Conservation (phyloP, 2,113 vertebrate genomes). For the Zapus hudsonius region DNA sequence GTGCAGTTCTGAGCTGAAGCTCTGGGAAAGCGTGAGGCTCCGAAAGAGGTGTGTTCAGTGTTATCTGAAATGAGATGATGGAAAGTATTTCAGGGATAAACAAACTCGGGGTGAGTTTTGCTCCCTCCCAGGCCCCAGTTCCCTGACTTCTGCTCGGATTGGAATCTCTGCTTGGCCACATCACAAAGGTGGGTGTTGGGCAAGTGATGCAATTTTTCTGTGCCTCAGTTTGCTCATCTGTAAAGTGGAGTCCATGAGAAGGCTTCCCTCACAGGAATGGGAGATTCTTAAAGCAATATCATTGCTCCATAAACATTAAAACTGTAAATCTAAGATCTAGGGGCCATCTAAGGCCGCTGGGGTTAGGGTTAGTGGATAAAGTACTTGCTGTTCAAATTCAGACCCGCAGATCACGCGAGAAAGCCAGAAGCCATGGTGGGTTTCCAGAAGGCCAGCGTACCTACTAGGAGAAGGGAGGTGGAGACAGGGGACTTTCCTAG, state of each 20-base stretch:
- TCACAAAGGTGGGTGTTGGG: background rate
- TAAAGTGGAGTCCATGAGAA: background rate
- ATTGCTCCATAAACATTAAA: background rate
- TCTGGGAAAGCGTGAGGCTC: conserved; percentile 4
- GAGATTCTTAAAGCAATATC: background rate
- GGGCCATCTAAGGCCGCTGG: no score
- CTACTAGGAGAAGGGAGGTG: no score
- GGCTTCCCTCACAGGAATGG: background rate
- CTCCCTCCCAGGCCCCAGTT: background rate
- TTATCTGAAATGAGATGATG: conserved; percentile 47
- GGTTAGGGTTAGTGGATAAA: no score
- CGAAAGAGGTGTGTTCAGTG: conserved; percentile 56
- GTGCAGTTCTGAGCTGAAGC: background rate
- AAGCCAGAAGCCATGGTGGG: background rate
- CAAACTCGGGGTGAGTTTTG: conserved; percentile 34
- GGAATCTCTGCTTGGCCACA: background rate
- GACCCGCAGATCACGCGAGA: background rate
- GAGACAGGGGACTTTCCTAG: no score
- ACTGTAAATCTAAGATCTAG: no score
- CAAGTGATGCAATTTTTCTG: background rate
- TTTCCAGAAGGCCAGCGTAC: no score
- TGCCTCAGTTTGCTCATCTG: background rate
- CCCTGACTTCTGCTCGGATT: background rate
- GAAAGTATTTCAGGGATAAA: conserved; percentile 69
- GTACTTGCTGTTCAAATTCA: no score